Conservation (phyloP, 2,888 invertebrate species). For the Saturnia japonica region DNA sequence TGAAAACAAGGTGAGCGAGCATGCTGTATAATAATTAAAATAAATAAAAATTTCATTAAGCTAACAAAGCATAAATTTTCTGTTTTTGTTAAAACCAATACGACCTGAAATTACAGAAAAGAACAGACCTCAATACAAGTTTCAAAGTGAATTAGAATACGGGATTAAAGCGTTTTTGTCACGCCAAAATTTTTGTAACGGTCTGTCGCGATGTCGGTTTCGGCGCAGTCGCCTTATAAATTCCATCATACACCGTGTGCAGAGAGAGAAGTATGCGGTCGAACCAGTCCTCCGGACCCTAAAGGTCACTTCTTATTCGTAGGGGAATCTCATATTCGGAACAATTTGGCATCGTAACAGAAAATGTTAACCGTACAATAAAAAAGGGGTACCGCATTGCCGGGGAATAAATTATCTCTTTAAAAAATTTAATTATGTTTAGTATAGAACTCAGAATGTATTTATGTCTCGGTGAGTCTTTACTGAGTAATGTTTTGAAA, state of each 20-base stretch:
- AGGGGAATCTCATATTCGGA: constrained; percentile 63
- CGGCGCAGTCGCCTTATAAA: constrained; percentile 50
- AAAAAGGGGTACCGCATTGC: background rate
- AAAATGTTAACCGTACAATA: constrained; percentile 27
- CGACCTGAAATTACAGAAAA: no score
- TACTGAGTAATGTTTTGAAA: no score
- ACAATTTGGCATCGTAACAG: constrained; percentile 33
- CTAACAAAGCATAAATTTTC: no score
- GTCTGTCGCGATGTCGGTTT: constrained; percentile 20
- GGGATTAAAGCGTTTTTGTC: background rate
- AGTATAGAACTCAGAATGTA: background rate
- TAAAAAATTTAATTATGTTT: background rate
- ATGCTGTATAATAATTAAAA: no score
- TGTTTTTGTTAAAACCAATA: no score
- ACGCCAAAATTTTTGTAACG: background rate
- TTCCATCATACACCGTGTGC: constrained; percentile 50
- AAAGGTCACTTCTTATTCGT: constrained; percentile 73
- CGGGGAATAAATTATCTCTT: background rate
- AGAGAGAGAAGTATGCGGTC: constrained; percentile 66
- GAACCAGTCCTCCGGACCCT: constrained; percentile 65
- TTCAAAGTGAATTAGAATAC: background rate
- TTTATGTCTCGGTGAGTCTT: background rate
- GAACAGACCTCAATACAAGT: background rate
- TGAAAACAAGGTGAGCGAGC: no score
- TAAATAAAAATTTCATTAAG: no score